These are phyloP conservation scores for Indicator indicator DNA, from an alignment of 2,113 vertebrate species.

Conservation along the genomic window DNA sequence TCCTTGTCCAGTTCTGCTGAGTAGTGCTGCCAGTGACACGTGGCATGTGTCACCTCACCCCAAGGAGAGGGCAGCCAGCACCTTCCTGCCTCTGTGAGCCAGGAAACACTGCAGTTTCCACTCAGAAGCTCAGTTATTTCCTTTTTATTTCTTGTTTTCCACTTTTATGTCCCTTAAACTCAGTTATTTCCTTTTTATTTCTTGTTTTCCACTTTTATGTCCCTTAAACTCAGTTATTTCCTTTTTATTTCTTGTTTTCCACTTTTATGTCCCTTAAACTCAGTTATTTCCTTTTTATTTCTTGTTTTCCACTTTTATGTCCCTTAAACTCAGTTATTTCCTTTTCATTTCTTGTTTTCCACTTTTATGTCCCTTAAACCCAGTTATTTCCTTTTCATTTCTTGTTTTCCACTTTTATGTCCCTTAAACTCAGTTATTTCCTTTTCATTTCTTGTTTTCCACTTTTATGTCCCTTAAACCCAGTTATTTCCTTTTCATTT, in stretches of 20 bases:
- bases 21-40: background rate
- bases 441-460: no score
- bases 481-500: no score
- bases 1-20: accelerated
- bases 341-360: no score
- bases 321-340: background rate
- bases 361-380: background rate
- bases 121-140: background rate
- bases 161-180: no score
- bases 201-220: background rate
- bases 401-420: background rate
- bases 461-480: no score
- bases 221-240: background rate
- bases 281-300: background rate
- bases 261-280: background rate
- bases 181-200: no score
- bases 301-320: no score
- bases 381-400: background rate
- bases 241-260: no score
- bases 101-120: background rate
- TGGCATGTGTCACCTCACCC: accelerated
- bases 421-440: background rate
- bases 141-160: no score
- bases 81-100: background rate
- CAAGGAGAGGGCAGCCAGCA: background rate